These are phyloP conservation scores for Platyscapa corneri DNA, from an alignment of 1,140 invertebrate species.

Conservation along the genomic window DNA sequence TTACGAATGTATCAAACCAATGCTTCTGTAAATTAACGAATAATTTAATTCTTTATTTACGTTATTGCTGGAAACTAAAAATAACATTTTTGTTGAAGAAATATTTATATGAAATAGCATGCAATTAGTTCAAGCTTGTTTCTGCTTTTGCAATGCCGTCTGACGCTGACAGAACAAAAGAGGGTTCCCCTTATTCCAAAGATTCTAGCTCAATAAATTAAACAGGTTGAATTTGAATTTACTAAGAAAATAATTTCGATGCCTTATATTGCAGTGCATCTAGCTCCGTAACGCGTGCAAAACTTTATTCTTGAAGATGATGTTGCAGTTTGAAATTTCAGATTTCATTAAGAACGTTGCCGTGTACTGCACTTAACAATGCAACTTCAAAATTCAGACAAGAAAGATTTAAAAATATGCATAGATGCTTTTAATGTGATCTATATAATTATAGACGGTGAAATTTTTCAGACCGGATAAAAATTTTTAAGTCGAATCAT, in stretches of 20 bases:
- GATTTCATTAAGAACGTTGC: neutral
- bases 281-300: neutral
- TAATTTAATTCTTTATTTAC: neutral
- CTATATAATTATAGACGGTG: neutral
- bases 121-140: slow-evolving; percentile 1
- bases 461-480: neutral
- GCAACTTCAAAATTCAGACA: neutral
- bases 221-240: neutral
- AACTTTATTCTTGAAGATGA: neutral
- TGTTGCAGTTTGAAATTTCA: neutral
- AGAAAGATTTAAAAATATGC: neutral
- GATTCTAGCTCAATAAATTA: slow-evolving; percentile 14
- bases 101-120: neutral
- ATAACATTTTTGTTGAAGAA: too few species aligned
- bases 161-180: neutral
- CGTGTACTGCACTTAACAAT: neutral
- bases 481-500: neutral
- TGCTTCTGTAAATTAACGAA: too few species aligned
- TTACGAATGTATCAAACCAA: too few species aligned
- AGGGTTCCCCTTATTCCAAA: neutral
- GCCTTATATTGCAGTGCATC: neutral
- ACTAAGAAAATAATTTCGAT: neutral
- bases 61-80: neutral
- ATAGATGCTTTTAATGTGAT: neutral
- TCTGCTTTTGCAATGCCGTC: neutral